Evolutionary conservation across 2,797 vertebrate genomes (phyloP), one percentile per base, ranked within the genome.

Genomic region (Macrochelys suwanniensis): DNA sequence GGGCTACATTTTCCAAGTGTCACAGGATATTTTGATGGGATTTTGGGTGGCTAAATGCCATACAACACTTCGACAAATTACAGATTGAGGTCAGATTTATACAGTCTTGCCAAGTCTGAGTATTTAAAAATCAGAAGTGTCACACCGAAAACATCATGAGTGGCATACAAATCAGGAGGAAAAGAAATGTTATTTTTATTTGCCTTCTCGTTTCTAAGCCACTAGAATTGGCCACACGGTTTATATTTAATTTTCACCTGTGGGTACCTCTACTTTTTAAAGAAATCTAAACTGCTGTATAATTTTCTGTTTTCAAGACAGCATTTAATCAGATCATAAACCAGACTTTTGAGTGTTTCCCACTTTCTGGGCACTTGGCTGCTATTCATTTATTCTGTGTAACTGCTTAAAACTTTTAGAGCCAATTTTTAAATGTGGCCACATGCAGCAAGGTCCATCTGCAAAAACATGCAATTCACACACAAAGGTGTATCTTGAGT

Each of bases 21-120:
- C 0, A 0, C 9, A 0, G 15, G 33, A 0, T 80, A 17, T 42
- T 82, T 89, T 37, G 31, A 3, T 37, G 4, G 21, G 28, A 9
- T 37, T 91, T 42, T 59, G 15, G 11, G 26, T 17, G 2, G 49
- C 12, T 76, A 47, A 74, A 77, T 77, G 74, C 45, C 45, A 49
- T 49, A 9, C 7, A 26, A 77, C 13, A 49, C 26, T 45, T 76
- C 13, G 45, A 49, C 26, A 77, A 77, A 7, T 31, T 49, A 77
- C 45, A 77, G 47, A 77, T 7, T 8, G 45, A 77, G 42, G 45
- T 28, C 26, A 47, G 47, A 77, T 77, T 77, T 16, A 49, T 77
- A 77, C 26, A 10, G 26, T 77, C 31, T 17, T 77, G 15, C 25
- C 25, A 49, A 77, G 25, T 49, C 26, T 25, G 15, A 76, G 25